A percentile compares a stretch with the other conserved stretches of the same genome.
These are phyloP conservation scores for Petrolisthes manimaculis DNA, from an alignment of 2,888 invertebrate genomes.

Conservation along the genomic window DNA sequence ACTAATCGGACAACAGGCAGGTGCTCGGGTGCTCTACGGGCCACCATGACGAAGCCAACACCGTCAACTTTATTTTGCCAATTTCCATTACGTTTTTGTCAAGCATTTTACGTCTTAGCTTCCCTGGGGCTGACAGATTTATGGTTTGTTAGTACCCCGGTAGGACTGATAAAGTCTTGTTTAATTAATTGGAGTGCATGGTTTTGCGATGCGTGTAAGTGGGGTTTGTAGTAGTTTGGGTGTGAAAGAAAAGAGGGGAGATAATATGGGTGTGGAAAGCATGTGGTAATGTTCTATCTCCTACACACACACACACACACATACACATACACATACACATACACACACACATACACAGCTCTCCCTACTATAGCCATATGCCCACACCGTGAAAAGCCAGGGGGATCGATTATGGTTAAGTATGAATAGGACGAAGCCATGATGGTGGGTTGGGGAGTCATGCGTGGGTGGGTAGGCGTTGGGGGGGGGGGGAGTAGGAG, in stretches of 20 bases:
- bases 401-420: constrained; percentile 19
- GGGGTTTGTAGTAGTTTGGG: too few relatives aligned
- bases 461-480: background rate
- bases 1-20: constrained; percentile 30
- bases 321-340: background rate
- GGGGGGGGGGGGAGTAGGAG: background rate
- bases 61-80: too few relatives aligned
- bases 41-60: too few relatives aligned
- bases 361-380: background rate
- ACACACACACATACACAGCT: background rate
- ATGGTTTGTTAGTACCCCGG: too few relatives aligned
- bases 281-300: background rate
- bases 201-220: too few relatives aligned
- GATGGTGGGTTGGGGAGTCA: background rate
- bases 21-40: constrained; percentile 3
- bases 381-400: constrained; percentile 13
- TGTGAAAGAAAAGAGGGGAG: too few relatives aligned
- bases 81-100: too few relatives aligned
- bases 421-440: constrained; percentile 31
- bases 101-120: too few relatives aligned
- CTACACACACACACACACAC: background rate
- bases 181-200: too few relatives aligned
- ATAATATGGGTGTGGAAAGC: too few relatives aligned
- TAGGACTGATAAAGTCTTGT: too few relatives aligned
- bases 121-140: too few relatives aligned